phyloP scores from a whole-genome alignment of 2,113 vertebrate genomes.

The Lanius collurio region DNA sequence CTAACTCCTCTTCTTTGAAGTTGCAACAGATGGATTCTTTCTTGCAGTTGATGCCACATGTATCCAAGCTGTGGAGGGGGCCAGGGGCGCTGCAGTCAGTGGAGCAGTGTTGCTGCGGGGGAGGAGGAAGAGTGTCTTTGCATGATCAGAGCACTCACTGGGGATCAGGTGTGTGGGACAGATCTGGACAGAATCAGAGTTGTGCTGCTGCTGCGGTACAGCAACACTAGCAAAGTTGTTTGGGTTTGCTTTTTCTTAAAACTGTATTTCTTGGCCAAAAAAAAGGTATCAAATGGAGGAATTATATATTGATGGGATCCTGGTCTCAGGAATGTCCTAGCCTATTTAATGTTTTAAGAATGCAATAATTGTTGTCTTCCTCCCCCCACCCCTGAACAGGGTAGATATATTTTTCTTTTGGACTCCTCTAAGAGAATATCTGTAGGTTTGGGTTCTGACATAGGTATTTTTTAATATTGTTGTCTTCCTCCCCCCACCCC shows the following conservation, averaged over 20 bases:
- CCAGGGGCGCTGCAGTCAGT: background rate
- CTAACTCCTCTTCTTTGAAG: background rate
- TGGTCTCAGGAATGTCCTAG: background rate
- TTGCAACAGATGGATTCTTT: background rate
- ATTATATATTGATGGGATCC: background rate
- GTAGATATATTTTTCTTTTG: background rate
- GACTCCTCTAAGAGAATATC: background rate
- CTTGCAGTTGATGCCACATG: background rate
- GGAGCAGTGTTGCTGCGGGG: background rate
- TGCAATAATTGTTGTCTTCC: background rate
- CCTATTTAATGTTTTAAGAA: background rate
- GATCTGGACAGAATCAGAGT: background rate
- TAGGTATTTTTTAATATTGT: background rate
- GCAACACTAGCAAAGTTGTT: background rate
- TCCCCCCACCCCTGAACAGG: rapidly evolving
- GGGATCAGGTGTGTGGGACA: background rate
- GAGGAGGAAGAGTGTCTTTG: background rate
- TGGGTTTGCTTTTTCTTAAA: background rate
- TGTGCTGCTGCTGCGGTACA: background rate
- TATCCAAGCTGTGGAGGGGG: background rate
- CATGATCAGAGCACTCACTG: background rate
- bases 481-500: rapidly evolving
- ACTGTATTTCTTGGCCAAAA: background rate
- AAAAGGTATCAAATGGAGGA: background rate
- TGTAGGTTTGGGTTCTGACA: background rate